phyloP scores from a whole-genome alignment of 1,140 invertebrate genomes.

The Piezodorus guildinii region DNA sequence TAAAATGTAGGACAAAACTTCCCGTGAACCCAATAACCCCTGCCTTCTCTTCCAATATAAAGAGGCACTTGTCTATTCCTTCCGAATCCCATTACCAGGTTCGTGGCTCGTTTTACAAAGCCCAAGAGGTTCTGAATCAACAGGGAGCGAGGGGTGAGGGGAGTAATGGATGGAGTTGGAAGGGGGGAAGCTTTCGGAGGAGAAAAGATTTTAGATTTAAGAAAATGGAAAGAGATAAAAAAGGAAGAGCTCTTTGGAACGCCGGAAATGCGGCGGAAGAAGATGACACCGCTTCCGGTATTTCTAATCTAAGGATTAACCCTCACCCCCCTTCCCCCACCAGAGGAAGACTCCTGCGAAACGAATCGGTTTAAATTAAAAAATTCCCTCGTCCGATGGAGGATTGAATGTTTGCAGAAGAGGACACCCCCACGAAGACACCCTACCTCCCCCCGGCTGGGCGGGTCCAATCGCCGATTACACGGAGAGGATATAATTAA shows the following conservation, averaged over 20 bases:
- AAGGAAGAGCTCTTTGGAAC: background rate
- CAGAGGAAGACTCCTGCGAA: background rate
- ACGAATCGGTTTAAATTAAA: conserved; percentile 4
- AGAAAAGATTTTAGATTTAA: conserved; percentile 2
- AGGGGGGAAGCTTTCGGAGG: too few relatives aligned
- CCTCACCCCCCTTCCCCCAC: background rate
- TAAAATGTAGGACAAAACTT: too few relatives aligned
- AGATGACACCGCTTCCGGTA: conserved; percentile 2
- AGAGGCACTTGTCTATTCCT: too few relatives aligned
- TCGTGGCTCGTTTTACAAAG: too few relatives aligned
- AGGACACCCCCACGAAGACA: background rate
- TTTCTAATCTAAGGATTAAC: conserved; percentile 7
- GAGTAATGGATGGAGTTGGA: background rate
- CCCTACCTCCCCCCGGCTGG: background rate
- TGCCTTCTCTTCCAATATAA: too few relatives aligned
- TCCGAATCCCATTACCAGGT: too few relatives aligned
- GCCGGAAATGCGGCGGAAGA: background rate
- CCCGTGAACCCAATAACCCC: too few relatives aligned
- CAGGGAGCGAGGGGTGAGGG: too few relatives aligned
- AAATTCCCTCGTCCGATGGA: background rate
- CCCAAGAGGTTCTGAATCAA: too few relatives aligned
- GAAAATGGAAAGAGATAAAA: conserved; percentile 7
- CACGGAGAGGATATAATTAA: too few relatives aligned
- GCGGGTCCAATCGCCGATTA: too few relatives aligned
- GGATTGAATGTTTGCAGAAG: conserved; percentile 2